Evolutionary conservation across 2,888 invertebrate species (phyloP).

Genomic region (Mythimna albipuncta): DNA sequence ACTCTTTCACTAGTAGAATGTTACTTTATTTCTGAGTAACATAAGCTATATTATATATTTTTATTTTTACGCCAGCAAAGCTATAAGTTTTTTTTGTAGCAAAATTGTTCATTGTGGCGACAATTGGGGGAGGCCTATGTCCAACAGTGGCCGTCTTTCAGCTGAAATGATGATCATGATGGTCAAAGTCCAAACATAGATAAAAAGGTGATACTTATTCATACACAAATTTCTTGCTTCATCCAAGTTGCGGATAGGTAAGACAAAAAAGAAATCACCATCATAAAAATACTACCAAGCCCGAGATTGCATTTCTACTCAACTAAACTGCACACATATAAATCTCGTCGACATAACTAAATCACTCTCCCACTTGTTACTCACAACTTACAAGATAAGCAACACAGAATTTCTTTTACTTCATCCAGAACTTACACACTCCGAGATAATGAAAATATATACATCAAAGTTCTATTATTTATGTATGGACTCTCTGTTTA

Average conservation of each 20-base stretch:
- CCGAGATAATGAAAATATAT: conserved; percentile 42
- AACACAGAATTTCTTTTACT: conserved; percentile 18
- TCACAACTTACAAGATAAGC: conserved; percentile 46
- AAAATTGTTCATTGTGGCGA: too few relatives aligned
- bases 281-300: background rate
- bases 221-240: too few relatives aligned
- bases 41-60: too few relatives aligned
- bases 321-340: conserved; percentile 20
- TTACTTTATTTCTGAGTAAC: too few relatives aligned
- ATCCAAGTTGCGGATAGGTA: background rate
- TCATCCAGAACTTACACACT: conserved; percentile 35
- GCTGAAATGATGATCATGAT: too few relatives aligned
- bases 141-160: too few relatives aligned
- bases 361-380: conserved; percentile 43
- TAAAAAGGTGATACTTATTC: too few relatives aligned
- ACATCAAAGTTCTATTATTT: conserved; percentile 43
- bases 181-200: too few relatives aligned
- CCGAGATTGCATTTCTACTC: background rate
- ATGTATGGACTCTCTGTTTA: conserved; percentile 9
- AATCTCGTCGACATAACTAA: conserved; percentile 36
- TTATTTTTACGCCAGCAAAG: too few relatives aligned
- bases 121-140: too few relatives aligned
- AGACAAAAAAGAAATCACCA: background rate
- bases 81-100: too few relatives aligned
- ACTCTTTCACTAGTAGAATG: too few relatives aligned